Evolutionary conservation across 2,888 invertebrate species (phyloP).

Genomic region (Napeogenes sylphis): DNA sequence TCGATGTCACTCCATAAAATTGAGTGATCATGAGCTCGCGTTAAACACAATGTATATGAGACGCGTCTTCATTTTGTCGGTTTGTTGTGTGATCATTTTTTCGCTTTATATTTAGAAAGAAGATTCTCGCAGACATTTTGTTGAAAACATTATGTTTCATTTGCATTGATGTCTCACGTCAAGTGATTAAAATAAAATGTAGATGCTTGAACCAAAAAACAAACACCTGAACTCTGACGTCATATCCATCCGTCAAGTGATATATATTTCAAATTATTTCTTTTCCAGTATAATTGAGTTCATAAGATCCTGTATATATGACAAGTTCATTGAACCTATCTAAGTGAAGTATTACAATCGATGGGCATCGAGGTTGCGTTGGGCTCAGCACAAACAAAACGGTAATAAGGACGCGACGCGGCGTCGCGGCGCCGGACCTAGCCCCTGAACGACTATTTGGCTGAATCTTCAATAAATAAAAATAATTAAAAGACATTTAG

Average conservation of each 20-base stretch:
- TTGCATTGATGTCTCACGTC: conserved; percentile 43
- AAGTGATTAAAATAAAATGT: conserved; percentile 33
- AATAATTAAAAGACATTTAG: no score
- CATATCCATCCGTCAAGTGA: no score
- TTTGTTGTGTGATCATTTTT: conserved; percentile 42
- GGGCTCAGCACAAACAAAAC: conserved; percentile 46
- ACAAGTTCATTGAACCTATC: conserved; percentile 1
- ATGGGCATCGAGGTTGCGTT: conserved; percentile 63
- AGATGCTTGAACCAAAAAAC: not conserved
- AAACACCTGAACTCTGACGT: no score
- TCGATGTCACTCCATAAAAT: conserved; percentile 50
- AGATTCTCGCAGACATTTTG: conserved; percentile 59
- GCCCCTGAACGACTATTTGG: no score
- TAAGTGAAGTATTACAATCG: conserved; percentile 36
- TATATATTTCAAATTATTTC: not conserved
- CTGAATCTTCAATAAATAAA: no score
- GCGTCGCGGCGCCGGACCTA: conserved; percentile 55
- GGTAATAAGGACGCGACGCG: conserved; percentile 70
- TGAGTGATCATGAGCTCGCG: conserved; percentile 37
- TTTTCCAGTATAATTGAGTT: not conserved
- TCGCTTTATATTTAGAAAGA: conserved; percentile 60
- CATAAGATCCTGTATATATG: not conserved
- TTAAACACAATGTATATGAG: conserved; percentile 38
- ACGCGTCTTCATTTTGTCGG: conserved; percentile 50
- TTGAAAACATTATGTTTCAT: conserved; percentile 45